Percentiles rank a stretch among this genome's conserved stretches.
phyloP scores from a whole-genome alignment of 2,888 invertebrate species.

The Synergus itoensis region DNA sequence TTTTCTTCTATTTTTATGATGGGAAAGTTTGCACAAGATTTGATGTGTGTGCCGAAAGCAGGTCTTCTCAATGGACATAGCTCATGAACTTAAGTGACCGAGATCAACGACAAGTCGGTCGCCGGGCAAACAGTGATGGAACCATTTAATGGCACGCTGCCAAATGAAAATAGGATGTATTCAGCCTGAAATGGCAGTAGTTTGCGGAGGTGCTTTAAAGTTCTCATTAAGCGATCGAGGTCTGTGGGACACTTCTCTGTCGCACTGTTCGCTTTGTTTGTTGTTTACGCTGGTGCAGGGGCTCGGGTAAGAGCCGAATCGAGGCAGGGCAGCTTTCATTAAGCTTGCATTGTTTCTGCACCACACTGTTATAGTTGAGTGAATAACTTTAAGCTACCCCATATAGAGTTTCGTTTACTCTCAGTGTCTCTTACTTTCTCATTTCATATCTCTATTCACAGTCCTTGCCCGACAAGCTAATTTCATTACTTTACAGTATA shows the following conservation, averaged over 20 bases:
- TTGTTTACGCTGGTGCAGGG: slow-evolving; percentile 66
- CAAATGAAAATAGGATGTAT: slow-evolving; percentile 61
- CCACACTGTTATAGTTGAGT: slow-evolving; percentile 68
- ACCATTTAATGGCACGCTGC: slow-evolving; percentile 53
- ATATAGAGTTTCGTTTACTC: slow-evolving; percentile 47
- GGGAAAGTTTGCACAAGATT: not conserved
- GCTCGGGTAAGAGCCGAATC: slow-evolving; percentile 44
- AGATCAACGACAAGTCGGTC: slow-evolving; percentile 44
- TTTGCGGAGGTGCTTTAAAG: slow-evolving; percentile 66
- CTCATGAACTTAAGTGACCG: slow-evolving; percentile 33
- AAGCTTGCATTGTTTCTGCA: slow-evolving; percentile 73
- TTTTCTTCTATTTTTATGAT: slow-evolving; percentile 4
- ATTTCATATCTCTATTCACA: slow-evolving; percentile 30
- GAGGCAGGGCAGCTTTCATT: slow-evolving; percentile 70
- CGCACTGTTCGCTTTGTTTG: slow-evolving; percentile 73
- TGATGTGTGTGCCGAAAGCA: not conserved
- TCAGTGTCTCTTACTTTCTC: slow-evolving; percentile 27
- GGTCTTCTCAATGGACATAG: slow-evolving; percentile 5
- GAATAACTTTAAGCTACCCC: slow-evolving; percentile 69
- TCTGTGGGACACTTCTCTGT: slow-evolving; percentile 71
- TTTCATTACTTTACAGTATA: slow-evolving; percentile 17
- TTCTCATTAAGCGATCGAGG: slow-evolving; percentile 75
- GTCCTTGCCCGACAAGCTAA: slow-evolving; percentile 23
- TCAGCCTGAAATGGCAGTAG: slow-evolving; percentile 52
- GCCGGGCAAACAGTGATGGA: slow-evolving; percentile 45